Conservation (phyloP, 2,113 vertebrate species). For the Platysternon megacephalum region DNA sequence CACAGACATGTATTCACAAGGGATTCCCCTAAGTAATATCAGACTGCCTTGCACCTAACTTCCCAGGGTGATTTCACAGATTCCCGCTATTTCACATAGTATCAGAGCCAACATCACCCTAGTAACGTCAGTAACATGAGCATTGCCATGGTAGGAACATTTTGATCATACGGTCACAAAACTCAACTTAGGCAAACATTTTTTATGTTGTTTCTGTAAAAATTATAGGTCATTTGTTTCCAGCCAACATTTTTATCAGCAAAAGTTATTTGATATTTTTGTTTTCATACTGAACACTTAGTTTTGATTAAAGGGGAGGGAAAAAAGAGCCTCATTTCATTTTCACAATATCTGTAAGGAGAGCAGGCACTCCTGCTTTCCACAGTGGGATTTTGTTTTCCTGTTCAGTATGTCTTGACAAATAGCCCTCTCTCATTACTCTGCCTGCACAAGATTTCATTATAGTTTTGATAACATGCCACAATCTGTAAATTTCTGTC, state of each 20-base stretch:
- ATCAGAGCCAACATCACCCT: slow-evolving; percentile 59
- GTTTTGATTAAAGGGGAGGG: slow-evolving; percentile 66
- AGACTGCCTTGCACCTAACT: slow-evolving; percentile 43
- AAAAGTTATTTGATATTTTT: slow-evolving; percentile 68
- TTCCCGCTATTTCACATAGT: slow-evolving; percentile 55
- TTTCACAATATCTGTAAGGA: slow-evolving; percentile 64
- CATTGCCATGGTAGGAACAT: slow-evolving; percentile 27
- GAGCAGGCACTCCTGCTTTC: slow-evolving; percentile 64
- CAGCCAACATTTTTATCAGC: slow-evolving; percentile 48
- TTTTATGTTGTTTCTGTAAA: slow-evolving; percentile 62
- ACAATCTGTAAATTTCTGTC: slow-evolving; percentile 71
- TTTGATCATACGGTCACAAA: slow-evolving; percentile 63
- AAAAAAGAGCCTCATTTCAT: slow-evolving; percentile 58
- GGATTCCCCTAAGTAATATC: slow-evolving; percentile 47
- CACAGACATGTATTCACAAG: slow-evolving; percentile 36
- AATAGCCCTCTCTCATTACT: slow-evolving; percentile 75
- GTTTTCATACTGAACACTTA: slow-evolving; percentile 55
- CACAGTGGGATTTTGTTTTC: slow-evolving; percentile 75
- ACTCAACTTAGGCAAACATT: slow-evolving; percentile 50
- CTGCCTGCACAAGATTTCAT: slow-evolving; percentile 72
- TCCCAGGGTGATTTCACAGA: slow-evolving; percentile 52
- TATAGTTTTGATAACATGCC: slow-evolving; percentile 78
- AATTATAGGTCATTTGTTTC: slow-evolving; percentile 46
- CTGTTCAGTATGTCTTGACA: slow-evolving; percentile 69
- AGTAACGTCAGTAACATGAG: slow-evolving; percentile 63